A percentile compares a stretch with the other conserved stretches of the same genome.
Conservation (phyloP, 1,140 invertebrate species). For the Coelopa frigida region DNA sequence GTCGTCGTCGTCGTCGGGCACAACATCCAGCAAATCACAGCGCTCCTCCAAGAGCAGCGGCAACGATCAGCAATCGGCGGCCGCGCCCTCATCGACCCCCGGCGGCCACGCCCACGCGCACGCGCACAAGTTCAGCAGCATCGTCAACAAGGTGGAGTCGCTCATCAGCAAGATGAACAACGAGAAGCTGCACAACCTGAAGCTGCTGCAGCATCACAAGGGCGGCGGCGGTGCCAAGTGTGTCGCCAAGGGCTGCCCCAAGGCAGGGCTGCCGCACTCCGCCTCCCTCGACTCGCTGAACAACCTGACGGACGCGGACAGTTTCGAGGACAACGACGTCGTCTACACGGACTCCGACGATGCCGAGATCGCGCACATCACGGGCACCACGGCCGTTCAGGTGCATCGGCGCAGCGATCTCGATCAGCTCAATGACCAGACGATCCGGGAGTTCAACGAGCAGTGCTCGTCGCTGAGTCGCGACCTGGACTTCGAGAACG, state of each 20-base stretch:
- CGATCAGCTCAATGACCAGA: constrained; percentile 39
- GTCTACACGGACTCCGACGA: constrained; percentile 40
- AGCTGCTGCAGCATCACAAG: constrained; percentile 18
- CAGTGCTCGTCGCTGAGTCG: constrained; percentile 27
- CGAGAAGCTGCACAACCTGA: constrained; percentile 35
- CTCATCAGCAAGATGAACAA: constrained; percentile 43
- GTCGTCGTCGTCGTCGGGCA: background rate
- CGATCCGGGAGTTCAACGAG: constrained; percentile 35
- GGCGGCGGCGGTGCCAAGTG: constrained; percentile 4
- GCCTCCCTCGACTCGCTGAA: constrained; percentile 58
- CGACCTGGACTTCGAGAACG: constrained; percentile 28
- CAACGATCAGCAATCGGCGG: too few relatives aligned
- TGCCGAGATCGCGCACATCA: constrained; percentile 43
- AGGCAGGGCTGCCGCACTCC: too few relatives aligned
- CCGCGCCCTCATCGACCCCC: too few relatives aligned
- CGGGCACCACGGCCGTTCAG: constrained; percentile 39
- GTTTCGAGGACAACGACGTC: constrained; percentile 21
- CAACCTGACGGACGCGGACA: constrained; percentile 51
- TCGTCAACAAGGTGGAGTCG: constrained; percentile 42
- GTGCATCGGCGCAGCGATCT: constrained; percentile 40
- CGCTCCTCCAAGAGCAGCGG: background rate
- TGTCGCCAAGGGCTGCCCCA: too few relatives aligned
- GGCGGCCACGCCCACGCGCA: too few relatives aligned
- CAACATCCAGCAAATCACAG: background rate
- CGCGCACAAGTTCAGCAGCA: constrained; percentile 39